These are phyloP conservation scores for Metridium senile DNA, from an alignment of 92 coral and sea anemone genomes.

Conservation along the genomic window DNA sequence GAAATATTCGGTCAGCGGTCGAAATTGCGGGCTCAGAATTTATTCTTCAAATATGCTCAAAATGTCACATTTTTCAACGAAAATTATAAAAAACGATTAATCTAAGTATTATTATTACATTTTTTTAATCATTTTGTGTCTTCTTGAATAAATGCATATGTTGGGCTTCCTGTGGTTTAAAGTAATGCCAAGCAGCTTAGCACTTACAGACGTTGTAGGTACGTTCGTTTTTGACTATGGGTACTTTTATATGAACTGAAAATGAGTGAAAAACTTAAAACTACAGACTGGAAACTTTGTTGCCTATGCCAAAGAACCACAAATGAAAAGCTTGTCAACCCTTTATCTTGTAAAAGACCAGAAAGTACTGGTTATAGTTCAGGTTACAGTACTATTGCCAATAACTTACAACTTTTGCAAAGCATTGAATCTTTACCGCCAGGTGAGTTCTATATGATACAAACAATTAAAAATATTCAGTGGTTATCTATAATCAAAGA, in stretches of 20 bases:
- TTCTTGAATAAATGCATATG: neutral
- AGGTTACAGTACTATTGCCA: neutral
- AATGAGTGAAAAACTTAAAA: too few species aligned
- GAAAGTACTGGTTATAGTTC: neutral
- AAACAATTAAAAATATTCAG: neutral
- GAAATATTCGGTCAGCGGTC: neutral
- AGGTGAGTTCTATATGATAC: neutral
- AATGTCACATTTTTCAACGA: neutral
- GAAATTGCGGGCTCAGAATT: neutral
- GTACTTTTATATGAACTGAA: too few species aligned
- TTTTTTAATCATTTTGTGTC: neutral
- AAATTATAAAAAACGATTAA: neutral
- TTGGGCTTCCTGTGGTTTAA: neutral
- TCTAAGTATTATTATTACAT: neutral
- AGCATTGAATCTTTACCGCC: neutral
- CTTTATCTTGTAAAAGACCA: neutral
- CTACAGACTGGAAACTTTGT: neutral
- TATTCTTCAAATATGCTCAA: neutral
- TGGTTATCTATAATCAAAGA: neutral
- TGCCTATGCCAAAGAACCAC: neutral
- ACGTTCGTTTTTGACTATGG: too few species aligned
- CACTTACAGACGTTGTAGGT: too few species aligned
- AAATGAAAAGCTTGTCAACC: neutral
- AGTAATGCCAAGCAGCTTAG: too few species aligned
- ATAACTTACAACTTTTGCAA: neutral